Conservation (phyloP, 92 coral and sea anemone genomes). For the Diadumene lineata region DNA sequence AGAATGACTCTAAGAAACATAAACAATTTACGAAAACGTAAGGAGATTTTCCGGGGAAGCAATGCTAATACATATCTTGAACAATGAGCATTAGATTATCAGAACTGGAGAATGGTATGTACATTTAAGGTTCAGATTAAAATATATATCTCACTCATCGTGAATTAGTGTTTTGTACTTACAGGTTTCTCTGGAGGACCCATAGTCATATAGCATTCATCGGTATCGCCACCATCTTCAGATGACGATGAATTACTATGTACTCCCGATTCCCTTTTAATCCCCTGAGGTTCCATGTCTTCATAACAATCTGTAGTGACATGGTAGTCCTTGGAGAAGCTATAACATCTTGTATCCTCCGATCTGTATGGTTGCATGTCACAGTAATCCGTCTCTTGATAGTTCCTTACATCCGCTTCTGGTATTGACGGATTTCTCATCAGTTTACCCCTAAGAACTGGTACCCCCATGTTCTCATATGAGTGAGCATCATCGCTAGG, state of each 20-base stretch:
- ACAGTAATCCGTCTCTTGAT: slow-evolving; percentile 46
- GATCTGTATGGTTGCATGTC: slow-evolving; percentile 75
- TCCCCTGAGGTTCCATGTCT: slow-evolving; percentile 56
- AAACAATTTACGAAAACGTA: no score
- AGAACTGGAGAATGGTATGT: no score
- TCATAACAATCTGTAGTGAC: slow-evolving; percentile 50
- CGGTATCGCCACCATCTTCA: slow-evolving; percentile 65
- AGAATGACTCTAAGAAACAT: slow-evolving; percentile 25
- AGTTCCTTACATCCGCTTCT: not conserved
- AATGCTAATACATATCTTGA: no score
- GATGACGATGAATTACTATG: slow-evolving; percentile 81
- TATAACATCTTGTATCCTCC: slow-evolving; percentile 76
- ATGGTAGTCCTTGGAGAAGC: slow-evolving; percentile 45
- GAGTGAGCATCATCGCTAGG: slow-evolving; percentile 25
- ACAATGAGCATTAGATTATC: no score
- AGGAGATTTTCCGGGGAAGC: no score
- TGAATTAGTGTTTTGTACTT: not conserved
- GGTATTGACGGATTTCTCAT: slow-evolving; percentile 37
- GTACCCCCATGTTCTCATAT: slow-evolving; percentile 40
- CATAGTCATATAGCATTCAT: slow-evolving; percentile 58
- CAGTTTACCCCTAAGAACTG: slow-evolving; percentile 7
- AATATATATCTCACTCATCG: not conserved
- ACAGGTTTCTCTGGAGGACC: slow-evolving; percentile 19
- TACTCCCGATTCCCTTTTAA: slow-evolving; percentile 59
- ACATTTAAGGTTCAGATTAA: not conserved